Conservation (phyloP, 2,888 invertebrate species). For the Venusia cambrica region DNA sequence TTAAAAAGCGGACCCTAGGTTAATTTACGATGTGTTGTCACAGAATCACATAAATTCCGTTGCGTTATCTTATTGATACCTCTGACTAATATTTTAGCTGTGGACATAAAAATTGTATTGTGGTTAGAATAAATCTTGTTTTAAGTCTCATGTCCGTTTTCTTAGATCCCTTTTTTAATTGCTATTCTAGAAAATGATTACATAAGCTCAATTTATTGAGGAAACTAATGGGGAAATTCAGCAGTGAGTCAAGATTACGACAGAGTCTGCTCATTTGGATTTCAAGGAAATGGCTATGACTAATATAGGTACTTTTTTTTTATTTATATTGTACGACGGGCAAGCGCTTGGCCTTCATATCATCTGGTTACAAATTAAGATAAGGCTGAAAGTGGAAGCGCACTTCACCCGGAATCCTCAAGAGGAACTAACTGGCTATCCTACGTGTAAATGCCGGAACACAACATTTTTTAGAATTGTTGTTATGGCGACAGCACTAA, state of each 20-base stretch:
- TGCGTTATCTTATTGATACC: slow-evolving; percentile 21
- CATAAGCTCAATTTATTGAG: slow-evolving; percentile 27
- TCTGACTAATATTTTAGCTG: slow-evolving; percentile 25
- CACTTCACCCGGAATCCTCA: too few relatives aligned
- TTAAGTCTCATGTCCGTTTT: slow-evolving; percentile 21
- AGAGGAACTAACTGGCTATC: too few relatives aligned
- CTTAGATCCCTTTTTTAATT: slow-evolving; percentile 23
- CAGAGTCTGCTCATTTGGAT: too few relatives aligned
- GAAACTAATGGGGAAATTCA: slow-evolving; percentile 12
- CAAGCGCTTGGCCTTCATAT: too few relatives aligned
- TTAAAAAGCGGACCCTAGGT: slow-evolving; percentile 18
- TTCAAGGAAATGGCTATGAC: too few relatives aligned
- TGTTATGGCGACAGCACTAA: too few relatives aligned
- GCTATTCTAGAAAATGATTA: slow-evolving; percentile 27
- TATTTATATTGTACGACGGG: too few relatives aligned
- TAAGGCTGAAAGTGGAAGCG: too few relatives aligned
- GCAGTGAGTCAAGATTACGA: slow-evolving; percentile 4
- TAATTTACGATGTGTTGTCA: slow-evolving; percentile 24
- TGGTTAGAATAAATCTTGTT: slow-evolving; percentile 30
- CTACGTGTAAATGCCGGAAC: too few relatives aligned
- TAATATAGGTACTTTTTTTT: too few relatives aligned
- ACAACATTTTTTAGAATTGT: too few relatives aligned
- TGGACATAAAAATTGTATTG: slow-evolving; percentile 25
- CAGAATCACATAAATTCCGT: slow-evolving; percentile 24
- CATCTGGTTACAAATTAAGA: too few relatives aligned